Conservation (phyloP, 2,888 invertebrate species). For the Eupithecia subfuscata region DNA sequence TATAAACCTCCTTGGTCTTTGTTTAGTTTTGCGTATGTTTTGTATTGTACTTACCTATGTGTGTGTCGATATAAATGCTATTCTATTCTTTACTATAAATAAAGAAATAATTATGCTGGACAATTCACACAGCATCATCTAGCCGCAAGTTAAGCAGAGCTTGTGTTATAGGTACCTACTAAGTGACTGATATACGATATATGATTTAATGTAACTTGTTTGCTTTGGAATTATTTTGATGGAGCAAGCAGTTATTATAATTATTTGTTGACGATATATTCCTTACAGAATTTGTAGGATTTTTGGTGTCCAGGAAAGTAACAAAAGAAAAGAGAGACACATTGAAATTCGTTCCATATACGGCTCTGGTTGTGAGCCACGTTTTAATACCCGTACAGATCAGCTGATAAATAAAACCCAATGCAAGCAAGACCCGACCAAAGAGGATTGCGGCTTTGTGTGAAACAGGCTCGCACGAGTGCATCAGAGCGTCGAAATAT, state of each 20-base stretch:
- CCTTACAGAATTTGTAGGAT: neutral
- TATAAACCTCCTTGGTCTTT: no score
- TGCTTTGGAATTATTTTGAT: neutral
- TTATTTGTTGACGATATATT: neutral
- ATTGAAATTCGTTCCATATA: neutral
- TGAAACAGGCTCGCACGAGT: slow-evolving; percentile 44
- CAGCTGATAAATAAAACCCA: neutral
- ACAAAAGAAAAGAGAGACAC: neutral
- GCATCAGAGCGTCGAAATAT: slow-evolving; percentile 58
- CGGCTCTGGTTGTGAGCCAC: neutral
- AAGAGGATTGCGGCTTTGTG: neutral
- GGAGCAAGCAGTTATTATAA: neutral
- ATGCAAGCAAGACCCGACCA: neutral
- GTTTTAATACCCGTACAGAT: neutral
- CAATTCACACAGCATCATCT: no score
- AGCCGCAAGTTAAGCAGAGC: no score
- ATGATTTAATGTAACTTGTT: neutral
- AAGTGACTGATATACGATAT: no score
- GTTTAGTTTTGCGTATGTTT: no score
- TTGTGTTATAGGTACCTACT: no score
- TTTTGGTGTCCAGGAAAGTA: neutral
- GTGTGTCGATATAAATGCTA: no score
- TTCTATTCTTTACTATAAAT: no score
- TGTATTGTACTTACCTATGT: no score
- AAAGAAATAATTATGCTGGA: no score